These are phyloP conservation scores for Oscheius sp. DNA, from an alignment of 1,140 invertebrate genomes.

Conservation along the genomic window DNA sequence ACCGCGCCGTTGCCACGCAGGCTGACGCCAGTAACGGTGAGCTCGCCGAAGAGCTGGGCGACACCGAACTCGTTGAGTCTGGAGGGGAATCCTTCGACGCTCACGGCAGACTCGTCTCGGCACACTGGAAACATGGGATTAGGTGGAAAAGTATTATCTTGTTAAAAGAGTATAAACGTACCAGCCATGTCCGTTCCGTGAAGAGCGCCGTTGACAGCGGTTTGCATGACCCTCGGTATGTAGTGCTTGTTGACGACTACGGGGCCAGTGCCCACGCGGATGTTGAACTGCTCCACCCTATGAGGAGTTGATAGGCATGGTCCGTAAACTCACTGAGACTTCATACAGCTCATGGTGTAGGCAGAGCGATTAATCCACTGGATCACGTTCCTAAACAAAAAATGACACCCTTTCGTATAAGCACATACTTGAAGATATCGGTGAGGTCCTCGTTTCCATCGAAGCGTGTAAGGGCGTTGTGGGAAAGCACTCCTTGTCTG, in stretches of 20 bases:
- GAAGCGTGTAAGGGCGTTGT: slow-evolving; percentile 34
- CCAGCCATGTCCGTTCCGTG: slow-evolving; percentile 18
- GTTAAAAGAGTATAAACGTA: not conserved
- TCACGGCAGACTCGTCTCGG: slow-evolving; percentile 15
- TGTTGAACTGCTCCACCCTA: not conserved
- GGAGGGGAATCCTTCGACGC: slow-evolving; percentile 19
- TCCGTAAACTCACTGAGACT: slow-evolving; percentile 7
- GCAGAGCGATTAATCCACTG: slow-evolving; percentile 35
- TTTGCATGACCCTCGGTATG: slow-evolving; percentile 1
- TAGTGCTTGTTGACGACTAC: slow-evolving; percentile 15
- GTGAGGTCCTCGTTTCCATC: slow-evolving; percentile 3
- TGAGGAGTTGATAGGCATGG: not conserved
- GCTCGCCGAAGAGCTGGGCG: slow-evolving; percentile 18
- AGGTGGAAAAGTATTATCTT: not conserved
- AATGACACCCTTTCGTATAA: not conserved
- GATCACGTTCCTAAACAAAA: slow-evolving; percentile 30
- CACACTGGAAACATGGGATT: slow-evolving; percentile 13
- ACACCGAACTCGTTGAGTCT: slow-evolving; percentile 31
- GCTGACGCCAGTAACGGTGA: slow-evolving; percentile 24
- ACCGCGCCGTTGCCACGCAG: not conserved
- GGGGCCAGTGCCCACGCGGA: slow-evolving; percentile 9
- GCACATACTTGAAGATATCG: not conserved
- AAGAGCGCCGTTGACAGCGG: slow-evolving; percentile 30
- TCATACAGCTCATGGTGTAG: slow-evolving; percentile 10
- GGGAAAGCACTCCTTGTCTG: slow-evolving; percentile 32